phyloP scores from a whole-genome alignment of 2,797 vertebrate species.

The Tadarida brasiliensis region DNA sequence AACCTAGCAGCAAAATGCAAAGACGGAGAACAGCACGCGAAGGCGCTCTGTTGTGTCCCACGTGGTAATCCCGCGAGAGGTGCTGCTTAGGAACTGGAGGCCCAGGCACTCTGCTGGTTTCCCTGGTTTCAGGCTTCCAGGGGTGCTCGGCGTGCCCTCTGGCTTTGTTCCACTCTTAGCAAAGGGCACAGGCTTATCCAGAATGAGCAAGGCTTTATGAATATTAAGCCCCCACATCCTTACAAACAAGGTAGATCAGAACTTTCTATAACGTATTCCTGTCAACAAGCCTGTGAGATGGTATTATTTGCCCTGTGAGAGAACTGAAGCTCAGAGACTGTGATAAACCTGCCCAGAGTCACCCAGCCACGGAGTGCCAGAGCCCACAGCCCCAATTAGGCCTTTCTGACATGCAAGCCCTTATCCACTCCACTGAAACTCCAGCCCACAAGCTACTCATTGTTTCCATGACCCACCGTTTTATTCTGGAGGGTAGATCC shows the following conservation, averaged over 20 bases:
- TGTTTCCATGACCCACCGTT: neutral
- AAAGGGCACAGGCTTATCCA: neutral
- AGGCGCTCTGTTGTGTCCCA: slow-evolving; percentile 23
- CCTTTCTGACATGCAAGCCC: neutral
- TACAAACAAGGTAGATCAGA: neutral
- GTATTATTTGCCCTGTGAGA: neutral
- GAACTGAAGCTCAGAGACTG: neutral
- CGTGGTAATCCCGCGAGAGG: neutral
- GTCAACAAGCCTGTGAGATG: neutral
- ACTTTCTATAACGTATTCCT: neutral
- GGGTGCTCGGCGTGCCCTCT: neutral
- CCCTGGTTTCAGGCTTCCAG: slow-evolving; percentile 46
- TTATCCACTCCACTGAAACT: neutral
- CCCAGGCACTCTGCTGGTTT: neutral
- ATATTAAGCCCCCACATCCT: neutral
- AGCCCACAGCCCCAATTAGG: neutral
- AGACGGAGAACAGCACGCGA: neutral
- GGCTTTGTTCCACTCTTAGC: neutral
- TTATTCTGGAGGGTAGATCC: neutral
- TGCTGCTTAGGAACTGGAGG: slow-evolving; percentile 1
- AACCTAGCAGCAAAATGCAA: neutral
- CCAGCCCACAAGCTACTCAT: neutral
- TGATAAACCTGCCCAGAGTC: neutral
- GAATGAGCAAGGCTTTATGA: neutral
- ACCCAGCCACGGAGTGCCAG: neutral